Evolutionary conservation across 2,797 vertebrate genomes (phyloP).

Genomic region (Fistularia tabacaria): DNA sequence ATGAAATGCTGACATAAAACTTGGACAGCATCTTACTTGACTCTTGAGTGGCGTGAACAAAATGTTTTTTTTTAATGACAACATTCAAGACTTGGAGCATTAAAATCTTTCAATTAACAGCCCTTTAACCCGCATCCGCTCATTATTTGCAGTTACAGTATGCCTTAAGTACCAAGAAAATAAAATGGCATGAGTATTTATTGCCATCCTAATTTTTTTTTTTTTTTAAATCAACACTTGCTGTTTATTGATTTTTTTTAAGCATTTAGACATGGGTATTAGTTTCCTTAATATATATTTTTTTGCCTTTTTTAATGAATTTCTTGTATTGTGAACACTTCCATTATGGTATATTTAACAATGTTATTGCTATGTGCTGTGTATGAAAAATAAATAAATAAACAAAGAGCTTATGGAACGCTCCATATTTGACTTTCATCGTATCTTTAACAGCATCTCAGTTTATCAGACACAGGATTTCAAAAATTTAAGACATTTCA

Average conservation of each 20-base stretch:
- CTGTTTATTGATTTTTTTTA: conserved; percentile 41
- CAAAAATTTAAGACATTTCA: too few relatives aligned
- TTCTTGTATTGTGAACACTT: conserved; percentile 66
- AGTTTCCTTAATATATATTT: conserved; percentile 28
- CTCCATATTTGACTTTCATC: background rate
- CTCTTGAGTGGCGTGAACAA: conserved; percentile 18
- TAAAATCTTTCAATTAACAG: conserved; percentile 26
- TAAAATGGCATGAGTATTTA: conserved; percentile 47
- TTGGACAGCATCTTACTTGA: conserved; percentile 10
- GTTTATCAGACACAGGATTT: too few relatives aligned
- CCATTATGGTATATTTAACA: conserved; percentile 75
- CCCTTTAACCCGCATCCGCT: conserved; percentile 45
- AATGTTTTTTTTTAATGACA: conserved; percentile 33
- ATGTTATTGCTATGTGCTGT: conserved; percentile 73
- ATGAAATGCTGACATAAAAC: conserved; percentile 20
- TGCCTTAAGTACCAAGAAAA: conserved; percentile 72
- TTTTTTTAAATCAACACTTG: conserved; percentile 42
- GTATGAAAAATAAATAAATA: conserved; percentile 73
- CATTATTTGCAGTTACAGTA: conserved; percentile 65
- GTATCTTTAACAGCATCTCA: background rate
- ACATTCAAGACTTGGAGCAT: conserved; percentile 32
- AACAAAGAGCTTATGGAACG: conserved; percentile 60
- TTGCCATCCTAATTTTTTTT: conserved; percentile 49
- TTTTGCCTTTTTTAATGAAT: conserved; percentile 36
- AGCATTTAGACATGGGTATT: conserved; percentile 40